Conservation (phyloP, 2,888 invertebrate genomes). For the Neuroscelio doddi region DNA sequence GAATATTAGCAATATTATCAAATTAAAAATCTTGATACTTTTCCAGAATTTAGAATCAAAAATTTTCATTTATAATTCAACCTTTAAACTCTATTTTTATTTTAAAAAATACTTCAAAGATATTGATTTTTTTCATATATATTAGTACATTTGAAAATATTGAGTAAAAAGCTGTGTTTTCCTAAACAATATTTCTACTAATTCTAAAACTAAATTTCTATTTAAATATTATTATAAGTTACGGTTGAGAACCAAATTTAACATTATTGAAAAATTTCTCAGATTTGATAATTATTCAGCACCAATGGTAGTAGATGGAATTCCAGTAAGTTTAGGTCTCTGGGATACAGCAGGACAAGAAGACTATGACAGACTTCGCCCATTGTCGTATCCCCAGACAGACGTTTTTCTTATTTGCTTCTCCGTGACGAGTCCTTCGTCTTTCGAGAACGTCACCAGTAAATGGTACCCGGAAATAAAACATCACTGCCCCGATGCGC, state of each 20-base stretch:
- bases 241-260: background rate
- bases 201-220: no score
- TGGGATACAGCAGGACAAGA: slow-evolving; percentile 99
- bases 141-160: slow-evolving; percentile 27
- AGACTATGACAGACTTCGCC: slow-evolving; percentile 96
- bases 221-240: background rate
- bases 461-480: slow-evolving; percentile 99
- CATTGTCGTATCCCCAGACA: slow-evolving; percentile 98
- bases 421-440: slow-evolving; percentile 98
- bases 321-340: slow-evolving; percentile 94
- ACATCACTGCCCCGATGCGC: slow-evolving; percentile 99
- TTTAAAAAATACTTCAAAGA: no score
- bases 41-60: no score
- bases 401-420: slow-evolving; percentile 99
- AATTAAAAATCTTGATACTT: no score
- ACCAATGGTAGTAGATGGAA: slow-evolving; percentile 98
- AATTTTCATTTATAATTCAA: no score
- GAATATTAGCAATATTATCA: no score
- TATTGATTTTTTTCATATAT: slow-evolving; percentile 20
- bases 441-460: slow-evolving; percentile 99
- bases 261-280: slow-evolving; percentile 39
- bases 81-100: no score
- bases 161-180: background rate
- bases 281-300: slow-evolving; percentile 99
- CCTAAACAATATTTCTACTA: background rate